A percentile compares a stretch with the other conserved stretches of the same genome.
Conservation (phyloP, 1,140 invertebrate genomes). For the Platorchestia sp. region DNA sequence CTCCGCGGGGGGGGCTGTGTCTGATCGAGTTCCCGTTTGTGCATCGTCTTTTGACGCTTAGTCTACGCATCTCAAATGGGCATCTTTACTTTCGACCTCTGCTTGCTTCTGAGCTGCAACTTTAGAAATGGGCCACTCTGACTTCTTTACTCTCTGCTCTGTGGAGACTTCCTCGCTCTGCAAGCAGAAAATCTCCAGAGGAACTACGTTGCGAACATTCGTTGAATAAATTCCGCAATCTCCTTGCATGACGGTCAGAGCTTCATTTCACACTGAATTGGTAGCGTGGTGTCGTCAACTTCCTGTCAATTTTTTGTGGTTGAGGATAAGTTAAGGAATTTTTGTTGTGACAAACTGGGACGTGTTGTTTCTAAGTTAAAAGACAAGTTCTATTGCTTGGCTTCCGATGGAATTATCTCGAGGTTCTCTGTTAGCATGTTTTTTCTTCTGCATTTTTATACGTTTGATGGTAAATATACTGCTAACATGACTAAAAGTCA, state of each 20-base stretch:
- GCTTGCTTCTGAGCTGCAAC: not conserved
- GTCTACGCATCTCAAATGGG: not conserved
- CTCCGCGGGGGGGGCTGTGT: not conserved
- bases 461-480: too few species aligned
- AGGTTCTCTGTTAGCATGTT: too few species aligned
- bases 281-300: not conserved
- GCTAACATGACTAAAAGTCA: too few species aligned
- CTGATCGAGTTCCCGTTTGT: not conserved
- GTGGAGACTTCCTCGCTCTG: not conserved
- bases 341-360: too few species aligned
- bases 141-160: not conserved
- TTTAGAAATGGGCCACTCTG: not conserved
- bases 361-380: too few species aligned
- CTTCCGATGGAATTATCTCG: too few species aligned
- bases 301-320: not conserved
- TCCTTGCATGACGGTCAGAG: not conserved
- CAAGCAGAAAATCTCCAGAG: not conserved
- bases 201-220: too few species aligned
- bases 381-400: too few species aligned
- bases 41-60: not conserved
- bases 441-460: too few species aligned
- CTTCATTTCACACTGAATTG: not conserved
- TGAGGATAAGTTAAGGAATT: too few species aligned
- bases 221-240: too few species aligned
- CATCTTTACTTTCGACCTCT: not conserved